Percentiles rank a stretch among this genome's conserved stretches.
Conservation (phyloP, 2,113 vertebrate species). For the Paralichthys olivaceus region DNA sequence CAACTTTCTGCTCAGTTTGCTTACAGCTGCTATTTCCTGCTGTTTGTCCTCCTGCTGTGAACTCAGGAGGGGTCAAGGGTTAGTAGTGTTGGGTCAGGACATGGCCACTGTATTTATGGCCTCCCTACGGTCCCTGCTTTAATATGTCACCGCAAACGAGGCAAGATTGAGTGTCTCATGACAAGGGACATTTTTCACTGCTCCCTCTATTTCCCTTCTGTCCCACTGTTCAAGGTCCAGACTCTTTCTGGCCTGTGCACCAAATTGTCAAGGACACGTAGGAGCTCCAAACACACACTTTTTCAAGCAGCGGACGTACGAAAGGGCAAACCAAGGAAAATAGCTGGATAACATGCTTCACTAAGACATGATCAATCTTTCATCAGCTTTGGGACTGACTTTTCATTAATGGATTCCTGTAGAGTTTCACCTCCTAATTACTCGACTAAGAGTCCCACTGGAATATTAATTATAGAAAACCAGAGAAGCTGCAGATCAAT, state of each 20-base stretch:
- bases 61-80: conserved; percentile 50
- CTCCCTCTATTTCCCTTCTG: conserved; percentile 43
- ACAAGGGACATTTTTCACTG: conserved; percentile 72
- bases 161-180: conserved; percentile 68
- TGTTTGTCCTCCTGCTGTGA: not conserved
- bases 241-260: conserved; percentile 38
- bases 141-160: conserved; percentile 74
- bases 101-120: conserved; percentile 72
- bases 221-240: conserved; percentile 61
- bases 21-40: not conserved
- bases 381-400: conserved; percentile 58
- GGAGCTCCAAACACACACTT: conserved; percentile 21
- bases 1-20: conserved; percentile 2
- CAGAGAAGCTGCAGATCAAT: conserved; percentile 20
- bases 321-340: conserved; percentile 58
- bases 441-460: conserved; percentile 57
- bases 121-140: conserved; percentile 48
- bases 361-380: conserved; percentile 68
- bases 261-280: conserved; percentile 57
- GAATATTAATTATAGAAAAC: conserved; percentile 71
- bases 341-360: conserved; percentile 27
- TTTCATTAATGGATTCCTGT: conserved; percentile 73
- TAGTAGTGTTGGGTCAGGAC: conserved; percentile 57
- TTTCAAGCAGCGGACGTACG: conserved; percentile 34
- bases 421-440: conserved; percentile 67